Evolutionary conservation across 2,113 vertebrate species (phyloP).

Genomic region (Pseudonaja textilis): DNA sequence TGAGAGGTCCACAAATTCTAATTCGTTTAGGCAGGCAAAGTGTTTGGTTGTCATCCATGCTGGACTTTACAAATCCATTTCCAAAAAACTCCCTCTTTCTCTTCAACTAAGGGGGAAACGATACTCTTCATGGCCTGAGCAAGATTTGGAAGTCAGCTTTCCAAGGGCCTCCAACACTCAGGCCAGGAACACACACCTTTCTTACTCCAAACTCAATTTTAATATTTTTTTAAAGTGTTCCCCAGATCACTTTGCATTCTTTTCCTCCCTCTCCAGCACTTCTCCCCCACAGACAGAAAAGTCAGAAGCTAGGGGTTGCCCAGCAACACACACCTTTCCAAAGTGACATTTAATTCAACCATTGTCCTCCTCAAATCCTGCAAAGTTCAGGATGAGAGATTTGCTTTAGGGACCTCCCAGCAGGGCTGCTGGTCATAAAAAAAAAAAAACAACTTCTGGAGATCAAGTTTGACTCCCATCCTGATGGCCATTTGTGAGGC

Average conservation of each 20-base stretch:
- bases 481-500: neutral
- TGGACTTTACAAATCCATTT: neutral
- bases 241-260: neutral
- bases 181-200: neutral
- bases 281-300: neutral
- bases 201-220: neutral
- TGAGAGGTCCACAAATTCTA: neutral
- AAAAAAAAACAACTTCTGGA: neutral
- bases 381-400: neutral
- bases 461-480: neutral
- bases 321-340: conserved; percentile 8
- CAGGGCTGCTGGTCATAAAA: neutral
- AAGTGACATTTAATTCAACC: neutral
- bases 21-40: neutral
- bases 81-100: neutral
- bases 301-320: neutral
- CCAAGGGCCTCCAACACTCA: neutral
- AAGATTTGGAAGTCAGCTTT: neutral
- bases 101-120: neutral
- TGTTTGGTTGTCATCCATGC: neutral
- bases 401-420: too few relatives aligned
- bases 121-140: neutral
- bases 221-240: neutral
- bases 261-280: neutral
- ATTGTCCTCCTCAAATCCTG: neutral